A percentile compares a stretch with the other conserved stretches of the same genome.
These are phyloP conservation scores for Neoitamus cyanurus DNA, from an alignment of 2,888 invertebrate genomes.

Conservation along the genomic window DNA sequence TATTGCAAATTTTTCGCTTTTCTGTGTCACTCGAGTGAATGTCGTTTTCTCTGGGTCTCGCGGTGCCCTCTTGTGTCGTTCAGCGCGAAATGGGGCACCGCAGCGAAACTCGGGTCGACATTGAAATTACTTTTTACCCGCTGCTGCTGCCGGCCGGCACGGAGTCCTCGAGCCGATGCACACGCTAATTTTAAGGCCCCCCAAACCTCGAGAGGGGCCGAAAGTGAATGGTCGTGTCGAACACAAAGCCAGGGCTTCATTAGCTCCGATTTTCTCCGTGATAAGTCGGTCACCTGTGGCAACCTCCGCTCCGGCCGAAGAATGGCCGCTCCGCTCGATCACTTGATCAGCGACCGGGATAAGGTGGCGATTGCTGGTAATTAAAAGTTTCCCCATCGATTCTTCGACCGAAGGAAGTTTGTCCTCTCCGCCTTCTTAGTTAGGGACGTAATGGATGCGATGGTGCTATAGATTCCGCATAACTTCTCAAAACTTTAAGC, in stretches of 20 bases:
- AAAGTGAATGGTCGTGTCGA: neutral
- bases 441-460: neutral
- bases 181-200: neutral
- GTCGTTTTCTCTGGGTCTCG: neutral
- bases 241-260: neutral
- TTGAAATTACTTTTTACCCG: neutral
- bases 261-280: neutral
- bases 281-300: neutral
- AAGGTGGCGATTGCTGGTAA: neutral
- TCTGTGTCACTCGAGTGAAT: neutral
- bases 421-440: neutral
- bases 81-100: neutral
- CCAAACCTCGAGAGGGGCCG: neutral
- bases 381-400: neutral
- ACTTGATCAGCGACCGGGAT: neutral
- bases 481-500: neutral
- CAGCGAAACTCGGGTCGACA: neutral
- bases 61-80: neutral
- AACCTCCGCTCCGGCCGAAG: neutral
- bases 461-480: neutral
- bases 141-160: neutral
- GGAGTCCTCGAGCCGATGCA: neutral
- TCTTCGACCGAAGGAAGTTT: neutral
- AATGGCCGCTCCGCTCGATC: neutral
- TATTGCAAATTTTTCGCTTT: neutral